phyloP scores from a whole-genome alignment of 2,888 invertebrate genomes.

The Ormyrus labotus region DNA sequence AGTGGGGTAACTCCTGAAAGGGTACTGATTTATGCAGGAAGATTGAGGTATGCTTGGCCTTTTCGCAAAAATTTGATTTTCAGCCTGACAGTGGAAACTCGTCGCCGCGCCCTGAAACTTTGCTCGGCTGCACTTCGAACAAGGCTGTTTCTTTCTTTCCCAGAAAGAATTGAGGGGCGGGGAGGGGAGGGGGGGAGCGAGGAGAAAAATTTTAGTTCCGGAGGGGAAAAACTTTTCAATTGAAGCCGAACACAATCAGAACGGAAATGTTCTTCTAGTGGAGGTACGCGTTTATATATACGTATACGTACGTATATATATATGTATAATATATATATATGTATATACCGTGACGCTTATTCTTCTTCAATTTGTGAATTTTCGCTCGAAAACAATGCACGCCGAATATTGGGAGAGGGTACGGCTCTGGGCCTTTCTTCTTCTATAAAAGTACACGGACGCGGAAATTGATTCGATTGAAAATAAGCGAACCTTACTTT shows the following conservation, averaged over 20 bases:
- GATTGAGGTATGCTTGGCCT: conserved; percentile 52
- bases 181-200: not conserved
- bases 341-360: conserved; percentile 22
- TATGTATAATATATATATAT: not conserved
- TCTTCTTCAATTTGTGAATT: conserved; percentile 55
- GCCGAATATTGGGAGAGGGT: conserved; percentile 37
- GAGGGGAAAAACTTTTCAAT: conserved; percentile 55
- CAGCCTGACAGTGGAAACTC: conserved; percentile 51
- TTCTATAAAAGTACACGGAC: conserved; percentile 16
- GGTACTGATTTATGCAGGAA: conserved; percentile 52
- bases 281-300: not conserved
- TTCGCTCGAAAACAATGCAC: conserved; percentile 53
- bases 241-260: conserved; percentile 53
- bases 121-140: conserved; percentile 1
- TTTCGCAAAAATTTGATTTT: conserved; percentile 54
- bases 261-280: conserved; percentile 23
- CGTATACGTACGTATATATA: too few species aligned
- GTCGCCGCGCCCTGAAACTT: conserved; percentile 42
- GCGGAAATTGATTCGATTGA: conserved; percentile 52
- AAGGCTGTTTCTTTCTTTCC: conserved; percentile 42
- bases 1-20: conserved; percentile 41
- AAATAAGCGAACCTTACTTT: conserved; percentile 30
- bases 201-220: conserved; percentile 47
- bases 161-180: not conserved
- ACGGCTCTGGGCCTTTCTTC: conserved; percentile 5